Base-by-base conservation (phyloP, 2,113 vertebrate species). In the Misgurnus mizolepis region DNA sequence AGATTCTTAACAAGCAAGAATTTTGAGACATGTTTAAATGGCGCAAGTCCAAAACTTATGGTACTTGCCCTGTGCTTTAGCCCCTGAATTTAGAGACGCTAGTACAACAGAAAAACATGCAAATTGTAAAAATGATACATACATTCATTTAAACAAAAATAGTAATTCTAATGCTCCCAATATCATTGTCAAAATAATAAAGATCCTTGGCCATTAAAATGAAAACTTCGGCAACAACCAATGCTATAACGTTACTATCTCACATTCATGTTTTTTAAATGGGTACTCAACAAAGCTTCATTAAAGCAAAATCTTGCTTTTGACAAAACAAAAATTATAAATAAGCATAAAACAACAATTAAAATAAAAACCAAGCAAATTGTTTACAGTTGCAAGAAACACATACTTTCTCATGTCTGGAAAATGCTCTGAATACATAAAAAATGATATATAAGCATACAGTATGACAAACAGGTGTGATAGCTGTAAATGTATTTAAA, bases 281-380 rank as follows among this genome's bases (percentile, higher is more conserved):
- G 12, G 9, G 9, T 49, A 71, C 27, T 53, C 8, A 71, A 34
- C 27, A 34, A 34, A 34, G 27, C 27, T 34, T 34, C 27, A 34
- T 34, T 34, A 34, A 34, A 34, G 27, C 27, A 34, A 34, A 34
- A 34, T 34, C 27, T 34, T 75, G 56, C 72, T 27, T 75, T 34
- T 6, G 56, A 62, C 18, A 60, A 62, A 3, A 61, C 14, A 9
- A 22, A 61, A 34, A 58, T 18, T 1, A 75, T 60, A 47, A 61
- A 74, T 75, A 17, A 49, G 4, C 58, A 62, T 34, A 47, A 22
- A 75, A 62, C 18, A 75, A 49, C 18, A 62, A 34, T 47, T 62
- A 62, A 47, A 75, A 22, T 17, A 7, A 22, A 60, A 61, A 2
- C 6, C 9, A 10, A 61, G 8, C 11, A 34, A 7, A n/a, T 47